phyloP scores from a whole-genome alignment of 2,888 invertebrate species.

The Brachyopa scutellaris region DNA sequence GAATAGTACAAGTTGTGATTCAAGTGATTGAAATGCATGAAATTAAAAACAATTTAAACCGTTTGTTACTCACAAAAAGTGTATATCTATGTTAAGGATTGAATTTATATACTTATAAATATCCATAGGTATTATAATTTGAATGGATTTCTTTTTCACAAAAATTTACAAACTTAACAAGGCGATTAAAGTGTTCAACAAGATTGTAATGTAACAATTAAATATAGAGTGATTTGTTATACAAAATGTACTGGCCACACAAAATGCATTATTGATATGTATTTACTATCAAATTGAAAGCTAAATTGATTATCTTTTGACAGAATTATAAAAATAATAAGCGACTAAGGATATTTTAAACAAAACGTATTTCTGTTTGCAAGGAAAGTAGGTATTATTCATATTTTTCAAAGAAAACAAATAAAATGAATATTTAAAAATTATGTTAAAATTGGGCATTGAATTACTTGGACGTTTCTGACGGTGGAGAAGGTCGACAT shows the following conservation, averaged over 20 bases:
- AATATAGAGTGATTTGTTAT: neutral
- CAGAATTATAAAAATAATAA: neutral
- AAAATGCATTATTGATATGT: too few species aligned
- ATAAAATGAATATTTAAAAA: too few species aligned
- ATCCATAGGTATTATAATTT: neutral
- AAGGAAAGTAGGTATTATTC: too few species aligned
- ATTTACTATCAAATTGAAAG: neutral
- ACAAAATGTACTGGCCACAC: neutral
- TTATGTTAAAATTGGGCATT: too few species aligned
- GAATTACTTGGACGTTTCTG: too few species aligned
- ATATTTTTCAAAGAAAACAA: too few species aligned
- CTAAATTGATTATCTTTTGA: neutral
- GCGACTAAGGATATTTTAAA: too few species aligned
- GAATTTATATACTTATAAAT: neutral
- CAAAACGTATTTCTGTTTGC: too few species aligned
- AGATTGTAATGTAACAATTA: slow-evolving; percentile 5
- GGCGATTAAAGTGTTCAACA: neutral
- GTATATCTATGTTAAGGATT: neutral
- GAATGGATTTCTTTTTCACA: neutral
- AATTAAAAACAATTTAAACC: slow-evolving; percentile 6
- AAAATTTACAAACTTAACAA: slow-evolving; percentile 4
- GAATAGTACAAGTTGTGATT: slow-evolving; percentile 38
- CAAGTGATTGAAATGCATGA: slow-evolving; percentile 31
- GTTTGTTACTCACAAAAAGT: neutral
- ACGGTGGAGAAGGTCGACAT: too few species aligned